A percentile compares a stretch with the other conserved stretches of the same genome.
phyloP scores from a whole-genome alignment of 2,797 vertebrate species.

The Cirrhinus molitorella region DNA sequence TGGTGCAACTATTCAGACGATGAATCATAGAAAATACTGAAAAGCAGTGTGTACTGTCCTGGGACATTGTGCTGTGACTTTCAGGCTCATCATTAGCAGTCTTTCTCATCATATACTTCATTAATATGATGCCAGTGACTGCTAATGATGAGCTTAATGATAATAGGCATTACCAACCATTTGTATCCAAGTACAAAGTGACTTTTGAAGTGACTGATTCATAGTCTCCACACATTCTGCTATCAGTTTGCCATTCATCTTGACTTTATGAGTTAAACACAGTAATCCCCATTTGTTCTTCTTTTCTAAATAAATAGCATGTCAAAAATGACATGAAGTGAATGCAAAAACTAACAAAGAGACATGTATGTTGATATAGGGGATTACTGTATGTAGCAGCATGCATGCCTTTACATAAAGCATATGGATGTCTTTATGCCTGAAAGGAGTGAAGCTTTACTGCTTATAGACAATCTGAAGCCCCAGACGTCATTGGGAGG shows the following conservation, averaged over 20 bases:
- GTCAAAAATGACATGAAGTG: neutral
- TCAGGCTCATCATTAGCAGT: neutral
- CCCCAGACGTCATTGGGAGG: neutral
- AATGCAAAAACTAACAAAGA: neutral
- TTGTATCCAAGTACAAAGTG: neutral
- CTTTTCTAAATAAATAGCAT: neutral
- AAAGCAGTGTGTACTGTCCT: neutral
- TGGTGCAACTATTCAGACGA: neutral
- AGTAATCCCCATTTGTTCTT: neutral
- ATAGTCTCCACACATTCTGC: neutral
- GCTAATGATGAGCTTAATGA: slow-evolving; percentile 5
- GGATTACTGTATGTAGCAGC: neutral
- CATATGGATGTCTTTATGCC: neutral
- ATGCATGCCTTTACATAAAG: neutral
- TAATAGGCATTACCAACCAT: neutral
- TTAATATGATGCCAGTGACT: neutral
- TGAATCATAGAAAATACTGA: neutral
- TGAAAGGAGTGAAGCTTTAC: neutral
- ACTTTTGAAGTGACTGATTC: neutral
- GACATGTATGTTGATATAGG: neutral
- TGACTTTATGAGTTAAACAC: neutral
- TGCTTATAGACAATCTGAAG: neutral
- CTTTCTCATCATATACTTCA: neutral
- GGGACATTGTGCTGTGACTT: neutral
- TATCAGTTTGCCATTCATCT: neutral